Percentiles rank a stretch among this genome's conserved stretches.
These are phyloP conservation scores for Cebus imitator DNA, from an alignment of 2,113 vertebrate species.

Conservation along the genomic window DNA sequence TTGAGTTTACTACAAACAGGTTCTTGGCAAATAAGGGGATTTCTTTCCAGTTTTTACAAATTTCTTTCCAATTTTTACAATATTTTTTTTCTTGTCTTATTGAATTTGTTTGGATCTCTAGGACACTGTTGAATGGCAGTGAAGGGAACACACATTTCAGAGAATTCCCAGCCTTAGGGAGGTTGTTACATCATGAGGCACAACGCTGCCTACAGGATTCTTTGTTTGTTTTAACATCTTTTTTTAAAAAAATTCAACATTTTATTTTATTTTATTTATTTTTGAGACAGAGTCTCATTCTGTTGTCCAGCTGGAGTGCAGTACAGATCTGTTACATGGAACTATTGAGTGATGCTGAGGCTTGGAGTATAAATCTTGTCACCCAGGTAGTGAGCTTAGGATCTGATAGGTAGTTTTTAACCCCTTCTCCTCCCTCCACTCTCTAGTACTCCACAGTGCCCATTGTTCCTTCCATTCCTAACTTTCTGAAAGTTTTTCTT, in stretches of 20 bases:
- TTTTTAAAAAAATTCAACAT: background rate
- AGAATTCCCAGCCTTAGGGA: background rate
- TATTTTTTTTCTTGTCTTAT: background rate
- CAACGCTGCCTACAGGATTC: background rate
- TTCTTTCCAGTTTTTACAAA: background rate
- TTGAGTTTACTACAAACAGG: background rate
- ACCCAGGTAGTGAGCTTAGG: no score
- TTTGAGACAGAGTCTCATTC: no score
- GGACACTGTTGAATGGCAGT: background rate
- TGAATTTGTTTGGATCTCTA: background rate
- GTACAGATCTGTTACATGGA: no score
- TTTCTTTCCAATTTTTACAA: background rate
- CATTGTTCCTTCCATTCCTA: background rate
- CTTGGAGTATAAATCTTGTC: no score
- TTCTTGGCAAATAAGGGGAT: no score
- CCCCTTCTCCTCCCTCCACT: no score
- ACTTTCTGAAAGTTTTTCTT: background rate
- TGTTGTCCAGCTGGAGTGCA: no score
- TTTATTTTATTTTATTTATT: no score
- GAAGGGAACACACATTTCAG: accelerated
- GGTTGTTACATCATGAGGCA: background rate
- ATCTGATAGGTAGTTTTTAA: no score
- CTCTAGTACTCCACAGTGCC: no score
- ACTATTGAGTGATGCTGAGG: no score
- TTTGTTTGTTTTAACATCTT: background rate